Evolutionary conservation across 2,113 vertebrate genomes (phyloP), one percentile per base, ranked within the genome.

Genomic region (Dascyllus trimaculatus): DNA sequence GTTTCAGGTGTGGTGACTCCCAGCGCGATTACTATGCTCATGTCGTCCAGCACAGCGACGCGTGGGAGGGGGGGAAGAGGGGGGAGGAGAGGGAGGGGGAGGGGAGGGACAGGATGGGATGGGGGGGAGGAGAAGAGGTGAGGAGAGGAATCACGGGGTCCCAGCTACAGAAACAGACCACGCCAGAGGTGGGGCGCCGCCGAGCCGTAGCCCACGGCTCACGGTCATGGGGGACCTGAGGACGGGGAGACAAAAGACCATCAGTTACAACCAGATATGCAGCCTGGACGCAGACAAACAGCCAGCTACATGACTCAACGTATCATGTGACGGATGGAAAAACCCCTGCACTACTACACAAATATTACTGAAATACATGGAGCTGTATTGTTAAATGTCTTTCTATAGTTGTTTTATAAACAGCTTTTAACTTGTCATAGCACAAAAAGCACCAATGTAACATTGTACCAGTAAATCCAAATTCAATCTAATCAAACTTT

Each of bases 1-100:
- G 97, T 98, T 96, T 99, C 97, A 96, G 97, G 97, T 98, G 98
- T 99, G 94, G 97, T 99, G 96, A 98, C 98, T 98, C 96, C 98
- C 96, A 99, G 95, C 94, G 97, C 95, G 95, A 99, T 96, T 98
- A 96, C 98, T 99, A 99, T 99, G 97, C 97, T 99, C 97, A 99
- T 99, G 98, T 98, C 97, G 96, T 97, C 97, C 96, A 95, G 94
- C 95, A 96, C 95, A 93, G 94, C 95, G 93, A 74, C 71, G 86
- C 89, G 86, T 80, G 92, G 90, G 92, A 79, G 93, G 92, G 94
- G 96, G 88, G 91, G 75, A 81, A 80, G 87, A 72, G 87, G 94
- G 95, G 88, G 86, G 29, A 48, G 93, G 51, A 80, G 32, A 32
- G 43, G 88, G 78, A 92, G 70, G 85, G 65, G 83, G 72, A 19